Evolutionary conservation across 2,888 invertebrate species (phyloP).

Genomic region (Autographa gamma): DNA sequence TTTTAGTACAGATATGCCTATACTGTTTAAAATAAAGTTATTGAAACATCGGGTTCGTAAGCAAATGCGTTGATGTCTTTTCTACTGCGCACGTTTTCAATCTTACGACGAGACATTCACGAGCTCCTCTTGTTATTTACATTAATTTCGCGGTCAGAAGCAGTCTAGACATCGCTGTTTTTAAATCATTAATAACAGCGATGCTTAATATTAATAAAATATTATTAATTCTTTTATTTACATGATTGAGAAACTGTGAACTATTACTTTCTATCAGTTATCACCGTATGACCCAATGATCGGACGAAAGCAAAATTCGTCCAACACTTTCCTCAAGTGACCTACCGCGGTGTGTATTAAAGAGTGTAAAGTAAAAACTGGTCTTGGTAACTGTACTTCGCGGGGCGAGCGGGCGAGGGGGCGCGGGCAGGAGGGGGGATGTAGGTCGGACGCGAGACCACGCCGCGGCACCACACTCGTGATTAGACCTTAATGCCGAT

Average conservation of each 20-base stretch:
- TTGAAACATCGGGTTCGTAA: not conserved
- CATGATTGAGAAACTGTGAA: conserved; percentile 68
- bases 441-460: conserved; percentile 75
- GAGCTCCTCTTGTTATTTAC: conserved; percentile 24
- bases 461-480: conserved; percentile 38
- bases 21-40: not conserved
- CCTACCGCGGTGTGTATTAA: conserved; percentile 75
- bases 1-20: too few relatives aligned
- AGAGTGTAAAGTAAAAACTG: conserved; percentile 80
- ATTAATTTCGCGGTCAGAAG: conserved; percentile 30
- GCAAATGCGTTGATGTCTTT: conserved; percentile 55
- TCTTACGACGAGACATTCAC: conserved; percentile 2
- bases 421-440: conserved; percentile 65
- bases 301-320: conserved; percentile 86
- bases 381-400: conserved; percentile 82
- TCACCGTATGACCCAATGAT: conserved; percentile 73
- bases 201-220: conserved; percentile 39
- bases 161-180: conserved; percentile 49
- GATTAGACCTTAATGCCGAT: conserved; percentile 42
- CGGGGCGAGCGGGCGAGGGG: conserved; percentile 54
- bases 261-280: conserved; percentile 84
- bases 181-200: not conserved
- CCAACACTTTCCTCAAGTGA: conserved; percentile 85
- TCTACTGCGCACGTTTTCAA: conserved; percentile 23
- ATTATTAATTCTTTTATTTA: conserved; percentile 33